Conservation (phyloP, 2,113 vertebrate species). For the Egretta garzetta region DNA sequence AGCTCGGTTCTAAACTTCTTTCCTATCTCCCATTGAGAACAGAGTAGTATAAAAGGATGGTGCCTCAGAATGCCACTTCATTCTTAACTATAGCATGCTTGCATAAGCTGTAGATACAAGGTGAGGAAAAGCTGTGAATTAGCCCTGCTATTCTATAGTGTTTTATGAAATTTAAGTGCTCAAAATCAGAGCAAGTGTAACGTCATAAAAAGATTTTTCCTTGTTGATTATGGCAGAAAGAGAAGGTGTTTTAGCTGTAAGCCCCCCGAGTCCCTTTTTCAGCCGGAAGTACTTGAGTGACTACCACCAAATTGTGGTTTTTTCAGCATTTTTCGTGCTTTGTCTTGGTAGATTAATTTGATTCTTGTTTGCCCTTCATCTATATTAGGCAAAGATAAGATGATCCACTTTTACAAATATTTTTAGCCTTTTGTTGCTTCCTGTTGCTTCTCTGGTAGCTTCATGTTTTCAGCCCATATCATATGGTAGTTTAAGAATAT, state of each 20-base stretch:
- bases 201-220: background rate
- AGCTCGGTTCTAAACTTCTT: background rate
- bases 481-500: background rate
- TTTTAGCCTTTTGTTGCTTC: background rate
- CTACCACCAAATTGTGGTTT: background rate
- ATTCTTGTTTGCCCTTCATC: background rate
- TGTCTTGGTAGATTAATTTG: background rate
- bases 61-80: background rate
- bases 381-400: background rate
- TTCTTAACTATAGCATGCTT: background rate
- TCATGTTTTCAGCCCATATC: background rate
- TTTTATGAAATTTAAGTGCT: background rate
- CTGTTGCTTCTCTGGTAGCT: background rate
- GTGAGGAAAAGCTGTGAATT: background rate
- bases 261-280: background rate
- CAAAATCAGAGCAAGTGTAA: background rate
- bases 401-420: background rate
- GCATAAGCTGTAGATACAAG: background rate
- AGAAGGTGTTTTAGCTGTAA: background rate
- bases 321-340: background rate
- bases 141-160: background rate
- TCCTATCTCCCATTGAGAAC: background rate
- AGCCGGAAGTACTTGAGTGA: background rate
- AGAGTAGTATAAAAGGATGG: background rate
- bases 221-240: background rate